A percentile compares a stretch with the other conserved stretches of the same genome.
phyloP scores from a whole-genome alignment of 2,888 invertebrate genomes.

The Kryphioiulus occultus region DNA sequence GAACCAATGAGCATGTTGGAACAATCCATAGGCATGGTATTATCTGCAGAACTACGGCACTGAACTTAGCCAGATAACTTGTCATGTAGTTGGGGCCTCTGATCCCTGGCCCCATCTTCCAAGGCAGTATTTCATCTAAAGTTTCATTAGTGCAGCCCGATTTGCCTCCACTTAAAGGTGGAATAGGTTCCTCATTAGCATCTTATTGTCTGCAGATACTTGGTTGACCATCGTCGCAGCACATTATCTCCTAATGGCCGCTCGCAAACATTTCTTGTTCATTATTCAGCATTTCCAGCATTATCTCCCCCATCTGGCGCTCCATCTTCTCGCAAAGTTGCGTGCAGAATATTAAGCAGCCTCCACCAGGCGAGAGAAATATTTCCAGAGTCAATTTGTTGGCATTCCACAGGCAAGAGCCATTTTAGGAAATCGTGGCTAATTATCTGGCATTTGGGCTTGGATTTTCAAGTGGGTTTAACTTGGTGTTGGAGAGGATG shows the following conservation, averaged over 20 bases:
- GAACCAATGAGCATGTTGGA: too few species aligned
- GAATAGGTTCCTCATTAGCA: neutral
- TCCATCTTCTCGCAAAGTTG: neutral
- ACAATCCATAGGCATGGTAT: too few species aligned
- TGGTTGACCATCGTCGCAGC: neutral
- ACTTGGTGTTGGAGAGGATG: neutral
- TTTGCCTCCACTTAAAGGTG: neutral
- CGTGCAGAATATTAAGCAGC: neutral
- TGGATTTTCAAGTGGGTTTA: neutral
- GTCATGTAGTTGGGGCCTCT: too few species aligned
- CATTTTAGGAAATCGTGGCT: neutral
- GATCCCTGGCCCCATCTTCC: too few species aligned
- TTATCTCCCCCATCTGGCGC: neutral
- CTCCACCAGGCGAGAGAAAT: neutral
- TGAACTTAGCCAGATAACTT: too few species aligned
- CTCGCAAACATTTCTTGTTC: neutral
- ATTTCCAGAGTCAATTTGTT: neutral
- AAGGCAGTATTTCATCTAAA: too few species aligned
- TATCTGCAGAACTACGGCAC: too few species aligned
- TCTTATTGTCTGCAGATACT: neutral
- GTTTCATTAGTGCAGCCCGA: neutral
- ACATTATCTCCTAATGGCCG: conserved; percentile 19
- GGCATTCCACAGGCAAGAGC: neutral
- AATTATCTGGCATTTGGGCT: neutral
- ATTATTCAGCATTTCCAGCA: conserved; percentile 11